Percentiles rank a stretch among this genome's conserved stretches.
These are phyloP conservation scores for Ips typographus DNA, from an alignment of 1,140 invertebrate genomes.

Conservation along the genomic window DNA sequence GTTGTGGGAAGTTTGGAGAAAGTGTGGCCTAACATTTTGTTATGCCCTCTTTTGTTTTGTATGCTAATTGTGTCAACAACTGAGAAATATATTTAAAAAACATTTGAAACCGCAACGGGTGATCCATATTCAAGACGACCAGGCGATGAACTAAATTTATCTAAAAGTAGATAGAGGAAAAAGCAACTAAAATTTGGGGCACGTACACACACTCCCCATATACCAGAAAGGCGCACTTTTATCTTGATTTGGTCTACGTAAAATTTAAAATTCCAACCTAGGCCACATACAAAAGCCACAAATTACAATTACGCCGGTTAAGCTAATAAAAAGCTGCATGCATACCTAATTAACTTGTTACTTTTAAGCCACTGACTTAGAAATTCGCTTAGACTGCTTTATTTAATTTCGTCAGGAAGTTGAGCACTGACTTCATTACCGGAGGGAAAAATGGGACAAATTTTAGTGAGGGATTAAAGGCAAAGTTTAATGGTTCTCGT, in stretches of 20 bases:
- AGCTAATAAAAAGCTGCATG: conserved; percentile 25
- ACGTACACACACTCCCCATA: not conserved
- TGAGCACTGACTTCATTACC: conserved; percentile 17
- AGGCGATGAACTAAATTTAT: not conserved
- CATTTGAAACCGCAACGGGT: too few relatives aligned
- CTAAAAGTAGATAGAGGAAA: not conserved
- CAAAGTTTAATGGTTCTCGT: too few relatives aligned
- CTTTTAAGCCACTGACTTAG: conserved; percentile 24
- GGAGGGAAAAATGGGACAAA: conserved; percentile 9
- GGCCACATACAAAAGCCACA: conserved; percentile 16
- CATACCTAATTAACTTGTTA: conserved; percentile 26
- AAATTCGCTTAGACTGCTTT: conserved; percentile 22
- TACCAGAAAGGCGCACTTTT: not conserved
- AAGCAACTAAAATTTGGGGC: not conserved
- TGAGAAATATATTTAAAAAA: too few relatives aligned
- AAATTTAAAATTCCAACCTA: not conserved
- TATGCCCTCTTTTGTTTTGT: too few relatives aligned
- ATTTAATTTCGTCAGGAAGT: conserved; percentile 19
- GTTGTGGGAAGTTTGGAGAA: too few relatives aligned
- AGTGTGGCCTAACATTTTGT: too few relatives aligned
- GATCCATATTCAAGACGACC: too few relatives aligned
- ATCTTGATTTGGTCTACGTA: not conserved
- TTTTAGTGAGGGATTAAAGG: conserved; percentile 3
- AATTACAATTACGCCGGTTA: conserved; percentile 21
- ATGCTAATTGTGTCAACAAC: too few relatives aligned